These are phyloP conservation scores for Heliconius sara DNA, from an alignment of 2,888 invertebrate genomes.

Conservation along the genomic window DNA sequence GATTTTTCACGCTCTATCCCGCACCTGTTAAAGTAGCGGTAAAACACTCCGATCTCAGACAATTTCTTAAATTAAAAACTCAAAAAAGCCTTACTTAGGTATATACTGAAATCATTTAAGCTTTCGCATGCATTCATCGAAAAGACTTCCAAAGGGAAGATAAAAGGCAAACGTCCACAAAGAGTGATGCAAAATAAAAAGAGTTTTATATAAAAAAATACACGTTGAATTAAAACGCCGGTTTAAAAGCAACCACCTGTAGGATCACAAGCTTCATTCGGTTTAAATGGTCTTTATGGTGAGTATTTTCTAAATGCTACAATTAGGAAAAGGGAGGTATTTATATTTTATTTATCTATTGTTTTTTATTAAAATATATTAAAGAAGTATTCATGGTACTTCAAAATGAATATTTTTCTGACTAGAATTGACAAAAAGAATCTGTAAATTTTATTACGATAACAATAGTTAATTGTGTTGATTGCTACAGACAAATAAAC, in stretches of 20 bases:
- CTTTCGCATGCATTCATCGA: background rate
- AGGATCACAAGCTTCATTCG: conserved; percentile 25
- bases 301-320: conserved; percentile 17
- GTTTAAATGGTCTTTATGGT: conserved; percentile 8
- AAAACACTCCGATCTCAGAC: background rate
- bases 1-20: background rate
- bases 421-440: background rate
- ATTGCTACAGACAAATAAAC: background rate
- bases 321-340: background rate
- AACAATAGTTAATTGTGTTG: too few species aligned
- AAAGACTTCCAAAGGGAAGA: background rate
- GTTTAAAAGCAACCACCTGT: conserved; percentile 32
- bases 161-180: conserved; percentile 16
- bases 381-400: background rate
- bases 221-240: conserved; percentile 22
- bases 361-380: background rate
- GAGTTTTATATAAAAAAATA: conserved; percentile 12
- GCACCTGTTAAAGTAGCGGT: background rate
- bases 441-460: background rate
- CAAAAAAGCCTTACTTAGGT: background rate
- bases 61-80: background rate
- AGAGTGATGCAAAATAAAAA: conserved; percentile 9
- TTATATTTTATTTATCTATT: conserved; percentile 1
- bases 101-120: background rate
- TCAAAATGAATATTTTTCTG: background rate